A percentile compares a stretch with the other conserved stretches of the same genome.
Evolutionary conservation across 1,140 invertebrate genomes (phyloP).

Genomic region (Pygmarrhopalites habei): DNA sequence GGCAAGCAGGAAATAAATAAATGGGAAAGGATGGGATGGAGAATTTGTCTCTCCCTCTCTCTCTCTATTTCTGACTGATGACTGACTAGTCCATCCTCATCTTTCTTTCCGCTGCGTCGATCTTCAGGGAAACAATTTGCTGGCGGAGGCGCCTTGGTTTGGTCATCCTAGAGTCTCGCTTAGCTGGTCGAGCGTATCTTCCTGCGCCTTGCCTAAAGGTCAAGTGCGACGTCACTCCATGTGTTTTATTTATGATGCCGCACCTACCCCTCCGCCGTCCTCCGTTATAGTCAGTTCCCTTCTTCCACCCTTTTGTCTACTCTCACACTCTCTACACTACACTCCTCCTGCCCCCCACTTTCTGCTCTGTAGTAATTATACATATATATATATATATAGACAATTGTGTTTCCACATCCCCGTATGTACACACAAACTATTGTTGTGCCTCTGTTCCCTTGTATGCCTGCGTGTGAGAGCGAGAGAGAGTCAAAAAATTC

Average conservation of each 20-base stretch:
- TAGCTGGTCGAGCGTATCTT: constrained; percentile 27
- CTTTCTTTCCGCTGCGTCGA: constrained; percentile 28
- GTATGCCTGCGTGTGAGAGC: too few species aligned
- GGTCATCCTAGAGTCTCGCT: constrained; percentile 25
- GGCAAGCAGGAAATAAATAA: not conserved
- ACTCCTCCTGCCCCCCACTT: too few species aligned
- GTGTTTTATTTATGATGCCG: constrained; percentile 25
- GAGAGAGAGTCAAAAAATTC: too few species aligned
- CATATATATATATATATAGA: too few species aligned
- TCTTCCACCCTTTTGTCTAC: too few species aligned
- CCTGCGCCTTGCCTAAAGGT: constrained; percentile 25
- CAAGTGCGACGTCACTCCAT: constrained; percentile 18
- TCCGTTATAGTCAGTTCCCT: too few species aligned
- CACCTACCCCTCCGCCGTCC: constrained; percentile 4
- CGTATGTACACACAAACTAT: too few species aligned
- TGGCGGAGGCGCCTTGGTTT: constrained; percentile 23
- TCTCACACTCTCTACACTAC: too few species aligned
- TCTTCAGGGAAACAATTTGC: constrained; percentile 33
- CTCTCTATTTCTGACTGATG: constrained; percentile 3
- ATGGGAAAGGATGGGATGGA: constrained; percentile 5
- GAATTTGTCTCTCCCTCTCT: not conserved
- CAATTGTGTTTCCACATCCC: too few species aligned
- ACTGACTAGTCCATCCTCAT: constrained; percentile 6
- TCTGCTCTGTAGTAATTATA: too few species aligned
- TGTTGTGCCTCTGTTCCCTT: too few species aligned